Conservation (phyloP, 1,140 invertebrate genomes). For the Mizuhopecten yessoensis region DNA sequence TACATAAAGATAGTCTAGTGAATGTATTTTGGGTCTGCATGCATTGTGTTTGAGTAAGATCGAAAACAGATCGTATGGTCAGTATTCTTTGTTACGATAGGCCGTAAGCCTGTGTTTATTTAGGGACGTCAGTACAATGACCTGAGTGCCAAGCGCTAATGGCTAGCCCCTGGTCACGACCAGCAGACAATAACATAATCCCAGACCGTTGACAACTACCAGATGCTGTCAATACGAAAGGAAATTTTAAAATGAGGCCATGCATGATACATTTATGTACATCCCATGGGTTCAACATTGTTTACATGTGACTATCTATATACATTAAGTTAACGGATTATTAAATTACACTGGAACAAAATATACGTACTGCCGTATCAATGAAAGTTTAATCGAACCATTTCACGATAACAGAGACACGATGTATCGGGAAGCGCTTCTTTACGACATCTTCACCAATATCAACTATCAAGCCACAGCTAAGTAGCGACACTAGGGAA, state of each 20-base stretch:
- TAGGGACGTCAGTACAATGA: neutral
- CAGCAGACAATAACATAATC: too few species aligned
- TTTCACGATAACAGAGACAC: neutral
- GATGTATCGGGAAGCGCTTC: neutral
- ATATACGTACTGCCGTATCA: neutral
- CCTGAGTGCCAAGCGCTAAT: neutral
- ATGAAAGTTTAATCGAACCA: neutral
- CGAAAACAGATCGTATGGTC: neutral
- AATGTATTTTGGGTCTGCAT: too few species aligned
- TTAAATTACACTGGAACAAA: neutral
- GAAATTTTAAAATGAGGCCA: neutral
- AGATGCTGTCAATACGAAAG: neutral
- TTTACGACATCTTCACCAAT: neutral
- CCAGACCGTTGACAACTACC: neutral
- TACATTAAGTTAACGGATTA: neutral
- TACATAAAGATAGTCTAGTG: too few species aligned
- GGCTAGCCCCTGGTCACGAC: neutral
- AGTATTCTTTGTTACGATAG: neutral
- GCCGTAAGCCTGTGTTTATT: neutral
- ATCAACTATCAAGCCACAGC: too few species aligned
- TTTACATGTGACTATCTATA: too few species aligned
- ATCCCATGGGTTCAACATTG: neutral
- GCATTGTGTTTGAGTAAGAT: neutral
- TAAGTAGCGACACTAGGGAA: too few species aligned
- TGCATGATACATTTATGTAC: neutral